Percentiles rank a stretch among this genome's conserved stretches.
phyloP scores from a whole-genome alignment of 2,797 vertebrate genomes.

The Echiichthys vipera region DNA sequence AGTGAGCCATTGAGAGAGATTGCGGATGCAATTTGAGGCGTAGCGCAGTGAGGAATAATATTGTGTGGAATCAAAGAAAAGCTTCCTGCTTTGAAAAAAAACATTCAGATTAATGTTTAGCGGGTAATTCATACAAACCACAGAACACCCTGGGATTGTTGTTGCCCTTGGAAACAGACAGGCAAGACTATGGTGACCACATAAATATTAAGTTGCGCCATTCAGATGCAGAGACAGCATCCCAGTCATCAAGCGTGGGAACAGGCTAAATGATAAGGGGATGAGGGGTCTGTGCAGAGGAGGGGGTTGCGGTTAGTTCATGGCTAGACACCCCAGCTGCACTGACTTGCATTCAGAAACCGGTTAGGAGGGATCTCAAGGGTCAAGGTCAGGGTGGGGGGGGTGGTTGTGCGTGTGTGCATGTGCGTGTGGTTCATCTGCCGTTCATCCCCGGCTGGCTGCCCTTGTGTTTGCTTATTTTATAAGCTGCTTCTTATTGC shows the following conservation, averaged over 20 bases:
- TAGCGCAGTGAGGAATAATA: slow-evolving; percentile 24
- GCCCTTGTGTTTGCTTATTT: slow-evolving; percentile 80
- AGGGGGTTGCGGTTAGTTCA: slow-evolving; percentile 76
- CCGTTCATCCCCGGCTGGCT: slow-evolving; percentile 63
- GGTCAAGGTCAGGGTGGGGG: slow-evolving; percentile 87
- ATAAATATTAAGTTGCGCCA: slow-evolving; percentile 73
- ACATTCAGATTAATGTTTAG: slow-evolving; percentile 11
- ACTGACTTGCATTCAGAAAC: slow-evolving; percentile 83
- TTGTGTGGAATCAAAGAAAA: slow-evolving; percentile 13
- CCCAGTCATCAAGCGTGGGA: slow-evolving; percentile 75
- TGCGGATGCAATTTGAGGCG: slow-evolving; percentile 42
- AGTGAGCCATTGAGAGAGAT: slow-evolving; percentile 33
- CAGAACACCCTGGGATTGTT: slow-evolving; percentile 21
- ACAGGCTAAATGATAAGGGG: slow-evolving; percentile 70
- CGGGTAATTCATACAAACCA: slow-evolving; percentile 14
- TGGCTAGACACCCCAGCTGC: slow-evolving; percentile 87
- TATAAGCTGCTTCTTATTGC: slow-evolving; percentile 82
- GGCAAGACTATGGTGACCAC: slow-evolving; percentile 15
- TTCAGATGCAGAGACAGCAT: slow-evolving; percentile 60
- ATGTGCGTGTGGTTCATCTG: slow-evolving; percentile 41
- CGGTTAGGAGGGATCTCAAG: slow-evolving; percentile 82
- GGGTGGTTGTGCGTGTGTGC: slow-evolving; percentile 38
- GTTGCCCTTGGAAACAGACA: slow-evolving; percentile 45
- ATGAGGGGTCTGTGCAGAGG: slow-evolving; percentile 40
- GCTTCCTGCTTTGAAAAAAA: slow-evolving; percentile 20